Percentiles rank a stretch among this genome's conserved stretches.
phyloP scores from a whole-genome alignment of 2,888 invertebrate genomes.

The Crioceris asparagi region DNA sequence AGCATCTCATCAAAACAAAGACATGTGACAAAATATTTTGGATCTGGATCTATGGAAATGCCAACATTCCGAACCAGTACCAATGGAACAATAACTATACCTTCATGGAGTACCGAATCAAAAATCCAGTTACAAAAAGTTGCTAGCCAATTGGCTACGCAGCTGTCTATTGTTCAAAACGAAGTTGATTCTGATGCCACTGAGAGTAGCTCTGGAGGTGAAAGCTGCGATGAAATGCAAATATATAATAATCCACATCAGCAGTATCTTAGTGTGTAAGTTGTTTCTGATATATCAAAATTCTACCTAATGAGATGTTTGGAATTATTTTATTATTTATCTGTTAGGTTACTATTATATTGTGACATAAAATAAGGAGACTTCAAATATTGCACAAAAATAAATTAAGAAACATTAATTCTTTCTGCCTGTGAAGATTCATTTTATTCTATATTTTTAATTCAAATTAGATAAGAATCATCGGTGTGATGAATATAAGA shows the following conservation, averaged over 20 bases:
- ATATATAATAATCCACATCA: slow-evolving; percentile 67
- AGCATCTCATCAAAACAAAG: slow-evolving; percentile 32
- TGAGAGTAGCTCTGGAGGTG: slow-evolving; percentile 86
- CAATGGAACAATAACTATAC: slow-evolving; percentile 33
- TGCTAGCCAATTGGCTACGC: slow-evolving; percentile 60
- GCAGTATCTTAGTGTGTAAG: slow-evolving; percentile 71
- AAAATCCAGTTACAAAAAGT: slow-evolving; percentile 56
- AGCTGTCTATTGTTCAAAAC: slow-evolving; percentile 61
- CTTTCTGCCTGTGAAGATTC: too few relatives aligned
- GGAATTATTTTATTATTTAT: too few relatives aligned
- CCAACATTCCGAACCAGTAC: slow-evolving; percentile 25
- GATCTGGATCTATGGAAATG: slow-evolving; percentile 39
- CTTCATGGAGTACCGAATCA: slow-evolving; percentile 38
- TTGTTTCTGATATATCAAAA: slow-evolving; percentile 24
- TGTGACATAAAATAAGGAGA: too few relatives aligned
- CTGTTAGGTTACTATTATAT: too few relatives aligned
- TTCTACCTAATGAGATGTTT: background rate
- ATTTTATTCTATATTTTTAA: too few relatives aligned
- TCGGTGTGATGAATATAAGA: too few relatives aligned
- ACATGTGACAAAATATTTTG: slow-evolving; percentile 40
- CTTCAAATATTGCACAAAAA: too few relatives aligned
- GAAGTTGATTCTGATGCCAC: slow-evolving; percentile 88
- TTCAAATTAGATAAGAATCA: too few relatives aligned
- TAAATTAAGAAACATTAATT: too few relatives aligned
- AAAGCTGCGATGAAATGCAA: slow-evolving; percentile 84